phyloP scores from a whole-genome alignment of 2,113 vertebrate genomes.

The Myotis davidii region DNA sequence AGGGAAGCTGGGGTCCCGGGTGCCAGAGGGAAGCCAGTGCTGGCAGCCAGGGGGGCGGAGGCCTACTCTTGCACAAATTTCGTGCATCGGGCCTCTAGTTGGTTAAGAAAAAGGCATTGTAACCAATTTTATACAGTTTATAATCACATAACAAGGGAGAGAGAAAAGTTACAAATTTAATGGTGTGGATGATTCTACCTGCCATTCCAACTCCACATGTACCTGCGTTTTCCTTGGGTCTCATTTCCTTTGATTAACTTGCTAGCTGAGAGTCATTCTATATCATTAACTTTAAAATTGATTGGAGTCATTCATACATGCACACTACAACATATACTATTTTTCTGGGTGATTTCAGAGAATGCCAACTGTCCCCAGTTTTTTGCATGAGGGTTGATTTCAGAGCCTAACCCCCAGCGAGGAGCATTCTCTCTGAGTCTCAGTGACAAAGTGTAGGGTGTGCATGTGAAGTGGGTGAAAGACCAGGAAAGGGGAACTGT shows the following conservation, averaged over 20 bases:
- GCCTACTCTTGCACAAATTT: too few relatives aligned
- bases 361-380: background rate
- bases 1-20: too few relatives aligned
- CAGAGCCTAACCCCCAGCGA: background rate
- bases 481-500: background rate
- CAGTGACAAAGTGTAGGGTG: background rate
- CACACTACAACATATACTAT: background rate
- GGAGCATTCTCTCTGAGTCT: background rate
- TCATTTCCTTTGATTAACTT: background rate
- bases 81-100: too few relatives aligned
- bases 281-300: background rate
- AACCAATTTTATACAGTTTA: background rate
- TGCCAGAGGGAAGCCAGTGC: too few relatives aligned
- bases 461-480: background rate
- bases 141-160: background rate
- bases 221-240: background rate
- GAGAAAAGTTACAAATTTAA: background rate
- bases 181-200: background rate
- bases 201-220: background rate
- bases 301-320: background rate
- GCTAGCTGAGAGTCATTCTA: background rate
- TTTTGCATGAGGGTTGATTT: background rate
- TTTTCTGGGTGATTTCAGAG: slow-evolving; percentile 7
- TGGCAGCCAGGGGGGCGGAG: too few relatives aligned
- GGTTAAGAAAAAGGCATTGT: background rate